A percentile compares a stretch with the other conserved stretches of the same genome.
Evolutionary conservation across 1,140 invertebrate species (phyloP).

Genomic region (Aleiodes sp.): DNA sequence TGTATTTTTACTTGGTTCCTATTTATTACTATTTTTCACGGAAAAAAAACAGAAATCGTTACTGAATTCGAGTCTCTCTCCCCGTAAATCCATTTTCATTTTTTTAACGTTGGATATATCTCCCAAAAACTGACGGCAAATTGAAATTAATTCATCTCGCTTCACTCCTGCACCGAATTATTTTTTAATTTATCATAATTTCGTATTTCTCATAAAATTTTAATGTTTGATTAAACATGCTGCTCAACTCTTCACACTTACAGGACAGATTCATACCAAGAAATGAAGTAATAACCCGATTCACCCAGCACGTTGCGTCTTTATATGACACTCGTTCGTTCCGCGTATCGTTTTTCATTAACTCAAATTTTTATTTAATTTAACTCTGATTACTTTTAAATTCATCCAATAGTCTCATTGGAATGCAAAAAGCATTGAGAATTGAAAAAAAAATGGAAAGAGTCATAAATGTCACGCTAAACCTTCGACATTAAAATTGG

Average conservation of each 20-base stretch:
- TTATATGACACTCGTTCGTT: constrained; percentile 25
- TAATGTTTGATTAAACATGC: neutral
- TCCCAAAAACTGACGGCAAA: no score
- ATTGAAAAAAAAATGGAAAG: neutral
- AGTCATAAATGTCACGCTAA: neutral
- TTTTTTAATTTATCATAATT: no score
- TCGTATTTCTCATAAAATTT: no score
- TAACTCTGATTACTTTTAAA: neutral
- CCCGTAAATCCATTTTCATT: no score
- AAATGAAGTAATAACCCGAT: constrained; percentile 29
- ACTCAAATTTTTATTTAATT: constrained; percentile 16
- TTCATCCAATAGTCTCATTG: neutral
- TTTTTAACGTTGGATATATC: no score
- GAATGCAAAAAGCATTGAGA: neutral
- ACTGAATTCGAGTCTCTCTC: no score
- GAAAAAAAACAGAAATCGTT: no score
- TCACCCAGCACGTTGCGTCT: constrained; percentile 10
- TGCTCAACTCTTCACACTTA: neutral
- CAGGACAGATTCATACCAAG: constrained; percentile 20
- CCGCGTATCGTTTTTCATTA: constrained; percentile 27
- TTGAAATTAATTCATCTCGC: no score
- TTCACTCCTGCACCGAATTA: no score
- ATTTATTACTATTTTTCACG: no score
- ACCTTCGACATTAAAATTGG: neutral
- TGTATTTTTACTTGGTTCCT: no score